Percentiles rank a stretch among this genome's conserved stretches.
Conservation (phyloP, 2,797 vertebrate genomes). For the Pangasius krempfi region DNA sequence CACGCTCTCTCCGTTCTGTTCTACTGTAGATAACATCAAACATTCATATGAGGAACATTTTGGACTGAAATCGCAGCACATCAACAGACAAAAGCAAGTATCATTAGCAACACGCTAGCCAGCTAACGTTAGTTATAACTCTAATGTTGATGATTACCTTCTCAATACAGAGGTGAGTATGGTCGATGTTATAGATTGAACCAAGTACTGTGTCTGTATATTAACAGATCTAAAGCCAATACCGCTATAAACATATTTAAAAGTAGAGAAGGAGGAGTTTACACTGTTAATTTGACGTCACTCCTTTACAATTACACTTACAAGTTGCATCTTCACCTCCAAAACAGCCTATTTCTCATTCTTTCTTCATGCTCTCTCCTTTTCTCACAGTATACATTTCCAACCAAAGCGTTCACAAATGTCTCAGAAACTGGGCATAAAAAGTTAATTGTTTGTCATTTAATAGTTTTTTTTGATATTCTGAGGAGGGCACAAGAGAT, state of each 20-base stretch:
- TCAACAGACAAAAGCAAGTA: not conserved
- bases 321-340: too few species aligned
- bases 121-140: not conserved
- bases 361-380: not conserved
- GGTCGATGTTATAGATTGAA: not conserved
- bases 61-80: too few species aligned
- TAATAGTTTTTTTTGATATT: not conserved
- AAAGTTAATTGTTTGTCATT: too few species aligned
- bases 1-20: not conserved
- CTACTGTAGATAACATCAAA: not conserved
- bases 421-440: too few species aligned
- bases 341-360: not conserved
- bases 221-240: not conserved
- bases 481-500: not conserved
- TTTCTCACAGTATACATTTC: too few species aligned
- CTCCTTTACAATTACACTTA: not conserved
- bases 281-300: not conserved
- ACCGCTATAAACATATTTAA: too few species aligned
- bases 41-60: not conserved
- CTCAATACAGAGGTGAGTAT: not conserved
- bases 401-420: too few species aligned
- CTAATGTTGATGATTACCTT: not conserved
- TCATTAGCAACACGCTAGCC: not conserved
- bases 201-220: not conserved
- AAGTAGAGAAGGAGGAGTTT: not conserved